phyloP scores from a whole-genome alignment of 1,140 invertebrate species.

The Hydropsyche tenuis region DNA sequence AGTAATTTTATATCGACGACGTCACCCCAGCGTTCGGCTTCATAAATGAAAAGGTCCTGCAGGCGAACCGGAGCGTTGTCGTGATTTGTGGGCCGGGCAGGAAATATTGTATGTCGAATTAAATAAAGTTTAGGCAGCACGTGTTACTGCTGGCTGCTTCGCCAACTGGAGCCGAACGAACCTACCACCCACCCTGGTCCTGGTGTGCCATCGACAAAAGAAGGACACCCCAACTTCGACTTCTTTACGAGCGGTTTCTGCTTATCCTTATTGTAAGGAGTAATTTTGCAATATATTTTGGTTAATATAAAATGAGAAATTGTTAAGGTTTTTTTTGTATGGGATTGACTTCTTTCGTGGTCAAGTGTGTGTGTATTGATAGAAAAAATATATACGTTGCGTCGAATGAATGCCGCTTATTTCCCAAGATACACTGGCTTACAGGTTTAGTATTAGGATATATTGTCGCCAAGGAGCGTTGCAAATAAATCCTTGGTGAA shows the following conservation, averaged over 20 bases:
- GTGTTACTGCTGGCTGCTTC: conserved; percentile 26
- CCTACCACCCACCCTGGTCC: not conserved
- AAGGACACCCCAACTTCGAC: not conserved
- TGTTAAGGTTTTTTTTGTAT: not conserved
- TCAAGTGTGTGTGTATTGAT: not conserved
- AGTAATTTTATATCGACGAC: conserved; percentile 19
- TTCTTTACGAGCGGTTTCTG: conserved; percentile 31
- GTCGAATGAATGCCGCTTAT: conserved; percentile 42
- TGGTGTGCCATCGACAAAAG: not conserved
- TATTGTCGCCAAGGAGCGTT: conserved; percentile 39
- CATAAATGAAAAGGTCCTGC: conserved; percentile 30
- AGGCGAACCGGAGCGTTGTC: not conserved
- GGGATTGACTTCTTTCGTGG: too few relatives aligned
- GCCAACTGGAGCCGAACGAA: conserved; percentile 24
- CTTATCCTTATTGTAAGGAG: conserved; percentile 26
- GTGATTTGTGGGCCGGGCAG: conserved; percentile 39
- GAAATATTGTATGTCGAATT: conserved; percentile 41
- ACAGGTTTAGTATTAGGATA: conserved; percentile 43
- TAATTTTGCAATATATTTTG: conserved; percentile 25
- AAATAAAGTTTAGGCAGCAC: conserved; percentile 41
- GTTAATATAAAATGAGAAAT: too few relatives aligned
- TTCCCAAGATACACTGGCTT: conserved; percentile 45
- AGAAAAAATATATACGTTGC: conserved; percentile 22
- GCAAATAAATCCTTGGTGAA: conserved; percentile 48
- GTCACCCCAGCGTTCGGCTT: not conserved